A percentile compares a stretch with the other conserved stretches of the same genome.
These are phyloP conservation scores for Adelphocoris suturalis DNA, from an alignment of 2,888 invertebrate genomes.

Conservation along the genomic window DNA sequence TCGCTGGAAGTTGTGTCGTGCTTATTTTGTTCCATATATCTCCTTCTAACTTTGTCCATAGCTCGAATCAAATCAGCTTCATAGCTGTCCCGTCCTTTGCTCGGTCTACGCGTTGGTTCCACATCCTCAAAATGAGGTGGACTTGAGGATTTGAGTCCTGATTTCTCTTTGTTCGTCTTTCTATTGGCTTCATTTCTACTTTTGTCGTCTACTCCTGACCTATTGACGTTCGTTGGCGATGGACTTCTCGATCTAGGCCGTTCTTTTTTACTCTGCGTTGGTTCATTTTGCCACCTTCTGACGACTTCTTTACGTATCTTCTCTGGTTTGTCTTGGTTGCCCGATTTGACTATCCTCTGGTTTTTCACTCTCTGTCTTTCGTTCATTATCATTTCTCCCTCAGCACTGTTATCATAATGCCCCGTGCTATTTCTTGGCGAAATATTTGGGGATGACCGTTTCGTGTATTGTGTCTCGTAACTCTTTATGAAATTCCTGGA, in stretches of 20 bases:
- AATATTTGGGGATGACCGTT: not conserved
- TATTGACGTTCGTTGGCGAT: not conserved
- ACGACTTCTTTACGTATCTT: no score
- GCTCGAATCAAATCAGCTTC: conserved; percentile 23
- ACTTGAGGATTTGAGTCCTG: not conserved
- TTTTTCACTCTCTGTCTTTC: not conserved
- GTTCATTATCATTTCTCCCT: not conserved
- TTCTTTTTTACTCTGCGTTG: not conserved
- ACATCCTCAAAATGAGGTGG: not conserved
- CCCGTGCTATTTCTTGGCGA: not conserved
- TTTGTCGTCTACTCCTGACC: not conserved
- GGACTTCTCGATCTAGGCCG: not conserved
- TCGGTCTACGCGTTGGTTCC: not conserved
- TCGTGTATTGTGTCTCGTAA: not conserved
- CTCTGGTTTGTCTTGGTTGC: not conserved
- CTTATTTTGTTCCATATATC: conserved; percentile 18
- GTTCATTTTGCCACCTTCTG: no score
- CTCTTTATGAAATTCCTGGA: not conserved
- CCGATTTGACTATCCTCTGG: not conserved
- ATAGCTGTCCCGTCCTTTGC: not conserved
- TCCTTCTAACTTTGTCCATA: conserved; percentile 26
- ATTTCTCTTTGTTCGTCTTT: not conserved
- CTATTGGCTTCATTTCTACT: not conserved
- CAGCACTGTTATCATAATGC: not conserved
- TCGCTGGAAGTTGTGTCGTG: not conserved